Conservation (phyloP, 2,888 invertebrate genomes). For the Dynastes tityus region DNA sequence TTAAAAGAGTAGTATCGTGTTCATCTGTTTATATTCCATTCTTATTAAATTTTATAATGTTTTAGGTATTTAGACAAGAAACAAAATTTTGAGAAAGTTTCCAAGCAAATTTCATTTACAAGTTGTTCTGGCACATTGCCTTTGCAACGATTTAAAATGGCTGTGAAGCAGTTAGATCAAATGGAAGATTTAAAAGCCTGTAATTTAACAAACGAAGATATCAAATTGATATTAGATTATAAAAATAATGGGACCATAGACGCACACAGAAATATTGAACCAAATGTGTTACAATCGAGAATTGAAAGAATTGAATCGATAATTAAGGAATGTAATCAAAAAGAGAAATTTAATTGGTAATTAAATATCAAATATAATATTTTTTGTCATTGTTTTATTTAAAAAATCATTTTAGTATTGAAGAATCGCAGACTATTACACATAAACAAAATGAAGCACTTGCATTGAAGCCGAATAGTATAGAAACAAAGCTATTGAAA, state of each 20-base stretch:
- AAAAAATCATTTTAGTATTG: slow-evolving; percentile 24
- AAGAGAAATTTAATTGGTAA: slow-evolving; percentile 45
- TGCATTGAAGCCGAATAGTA: slow-evolving; percentile 64
- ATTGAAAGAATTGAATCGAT: slow-evolving; percentile 52
- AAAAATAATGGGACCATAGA: slow-evolving; percentile 67
- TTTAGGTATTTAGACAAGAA: slow-evolving; percentile 57
- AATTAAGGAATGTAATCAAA: slow-evolving; percentile 54
- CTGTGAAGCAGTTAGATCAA: slow-evolving; percentile 68
- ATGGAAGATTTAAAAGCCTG: slow-evolving; percentile 71
- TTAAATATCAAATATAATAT: slow-evolving; percentile 19
- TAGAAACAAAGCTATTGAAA: slow-evolving; percentile 64
- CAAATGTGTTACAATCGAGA: slow-evolving; percentile 52
- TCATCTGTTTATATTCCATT: neutral
- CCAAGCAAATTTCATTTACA: slow-evolving; percentile 60
- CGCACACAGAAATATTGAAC: slow-evolving; percentile 63
- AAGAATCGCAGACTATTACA: slow-evolving; percentile 5
- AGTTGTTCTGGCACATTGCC: slow-evolving; percentile 70
- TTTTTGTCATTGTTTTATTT: neutral
- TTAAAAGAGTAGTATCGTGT: slow-evolving; percentile 62
- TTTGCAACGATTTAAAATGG: slow-evolving; percentile 70
- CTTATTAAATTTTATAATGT: slow-evolving; percentile 22
- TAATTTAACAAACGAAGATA: slow-evolving; percentile 72
- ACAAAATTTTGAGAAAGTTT: slow-evolving; percentile 58
- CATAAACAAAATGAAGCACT: slow-evolving; percentile 50
- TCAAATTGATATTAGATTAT: slow-evolving; percentile 72